Evolutionary conservation across 2,888 invertebrate species (phyloP).

Genomic region (Troglohyphantes excavatus): DNA sequence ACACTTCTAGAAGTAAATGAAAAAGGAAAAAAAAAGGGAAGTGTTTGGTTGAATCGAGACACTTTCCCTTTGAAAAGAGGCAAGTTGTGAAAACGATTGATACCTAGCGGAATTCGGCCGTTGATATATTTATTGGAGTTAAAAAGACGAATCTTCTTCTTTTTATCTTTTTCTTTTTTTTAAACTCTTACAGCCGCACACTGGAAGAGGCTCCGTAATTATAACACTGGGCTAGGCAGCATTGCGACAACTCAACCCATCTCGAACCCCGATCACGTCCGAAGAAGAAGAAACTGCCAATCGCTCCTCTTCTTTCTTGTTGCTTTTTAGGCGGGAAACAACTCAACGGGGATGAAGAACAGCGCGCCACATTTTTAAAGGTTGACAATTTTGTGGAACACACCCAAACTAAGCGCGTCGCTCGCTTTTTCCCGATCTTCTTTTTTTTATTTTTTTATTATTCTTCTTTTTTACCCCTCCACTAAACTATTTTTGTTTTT

Average conservation of each 20-base stretch:
- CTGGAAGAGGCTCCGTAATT: constrained; percentile 47
- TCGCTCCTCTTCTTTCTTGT: constrained; percentile 11
- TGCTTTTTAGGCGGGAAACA: constrained; percentile 42
- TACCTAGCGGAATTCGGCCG: neutral
- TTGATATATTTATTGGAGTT: constrained; percentile 48
- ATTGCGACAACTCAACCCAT: constrained; percentile 43
- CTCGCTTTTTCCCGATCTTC: neutral
- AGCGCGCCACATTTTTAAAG: constrained; percentile 68
- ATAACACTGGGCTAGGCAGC: constrained; percentile 29
- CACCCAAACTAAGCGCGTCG: constrained; percentile 62
- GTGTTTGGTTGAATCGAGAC: neutral
- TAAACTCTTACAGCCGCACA: neutral
- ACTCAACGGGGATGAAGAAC: constrained; percentile 31
- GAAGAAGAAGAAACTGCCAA: constrained; percentile 50
- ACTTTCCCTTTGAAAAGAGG: neutral
- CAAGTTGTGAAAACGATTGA: constrained; percentile 27
- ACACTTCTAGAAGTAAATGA: no score
- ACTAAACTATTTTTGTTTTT: constrained; percentile 15
- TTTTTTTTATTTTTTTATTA: constrained; percentile 37
- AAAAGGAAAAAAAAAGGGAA: no score
- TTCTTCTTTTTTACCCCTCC: constrained; percentile 10
- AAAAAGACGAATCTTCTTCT: neutral
- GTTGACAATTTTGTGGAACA: constrained; percentile 78
- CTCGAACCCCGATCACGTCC: constrained; percentile 59
- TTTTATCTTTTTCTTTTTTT: neutral